A percentile compares a stretch with the other conserved stretches of the same genome.
These are phyloP conservation scores for Acanthochromis polyacanthus DNA, from an alignment of 2,113 vertebrate genomes.

Conservation along the genomic window DNA sequence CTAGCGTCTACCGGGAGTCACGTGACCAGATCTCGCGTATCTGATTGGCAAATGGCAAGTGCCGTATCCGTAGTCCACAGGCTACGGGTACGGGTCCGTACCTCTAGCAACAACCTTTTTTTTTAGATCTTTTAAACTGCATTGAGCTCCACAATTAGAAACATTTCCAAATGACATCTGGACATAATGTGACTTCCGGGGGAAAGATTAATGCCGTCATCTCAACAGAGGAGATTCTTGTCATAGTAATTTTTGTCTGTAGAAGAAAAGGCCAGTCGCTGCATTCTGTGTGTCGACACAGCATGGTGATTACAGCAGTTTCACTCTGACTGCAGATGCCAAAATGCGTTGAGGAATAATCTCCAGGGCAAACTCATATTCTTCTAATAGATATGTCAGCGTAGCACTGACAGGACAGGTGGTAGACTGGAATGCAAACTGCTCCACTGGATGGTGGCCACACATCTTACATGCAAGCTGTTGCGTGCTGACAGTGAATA, in stretches of 20 bases:
- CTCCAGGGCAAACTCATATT: constrained; percentile 50
- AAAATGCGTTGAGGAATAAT: constrained; percentile 53
- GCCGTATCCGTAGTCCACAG: no score
- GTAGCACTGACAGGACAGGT: constrained; percentile 59
- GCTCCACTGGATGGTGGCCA: constrained; percentile 59
- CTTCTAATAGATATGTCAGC: constrained; percentile 64
- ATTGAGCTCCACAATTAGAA: background rate
- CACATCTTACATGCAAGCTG: constrained; percentile 65
- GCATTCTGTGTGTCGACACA: constrained; percentile 33
- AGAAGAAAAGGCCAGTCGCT: constrained; percentile 28
- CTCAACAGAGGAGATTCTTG: background rate
- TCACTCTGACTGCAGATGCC: constrained; percentile 38
- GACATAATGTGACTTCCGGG: background rate
- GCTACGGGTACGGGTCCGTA: no score
- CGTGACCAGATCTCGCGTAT: no score
- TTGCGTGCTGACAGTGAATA: constrained; percentile 57
- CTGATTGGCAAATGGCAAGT: no score
- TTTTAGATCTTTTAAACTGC: background rate
- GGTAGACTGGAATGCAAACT: constrained; percentile 56
- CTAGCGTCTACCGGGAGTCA: no score
- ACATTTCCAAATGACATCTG: background rate
- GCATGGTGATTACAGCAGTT: constrained; percentile 44
- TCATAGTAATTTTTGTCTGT: constrained; percentile 21
- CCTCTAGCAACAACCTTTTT: no score
- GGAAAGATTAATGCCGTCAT: background rate